These are phyloP conservation scores for Halcyon badia DNA, from an alignment of 2,797 vertebrate genomes.

Conservation along the genomic window DNA sequence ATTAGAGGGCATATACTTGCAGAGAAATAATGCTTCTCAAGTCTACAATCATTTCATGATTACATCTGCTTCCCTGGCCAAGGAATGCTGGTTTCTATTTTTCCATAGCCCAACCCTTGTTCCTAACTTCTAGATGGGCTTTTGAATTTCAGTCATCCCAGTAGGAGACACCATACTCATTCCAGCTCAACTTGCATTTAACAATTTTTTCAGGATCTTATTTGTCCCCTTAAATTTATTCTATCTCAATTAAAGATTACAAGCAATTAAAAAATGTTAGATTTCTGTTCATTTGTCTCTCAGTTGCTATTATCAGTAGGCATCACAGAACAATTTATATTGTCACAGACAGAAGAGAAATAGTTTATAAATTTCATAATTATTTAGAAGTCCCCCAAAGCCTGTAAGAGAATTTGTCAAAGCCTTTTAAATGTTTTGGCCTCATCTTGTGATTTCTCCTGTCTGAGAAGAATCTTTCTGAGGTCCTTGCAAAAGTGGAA, in stretches of 20 bases:
- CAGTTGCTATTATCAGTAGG: background rate
- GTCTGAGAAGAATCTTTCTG: background rate
- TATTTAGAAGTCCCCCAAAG: background rate
- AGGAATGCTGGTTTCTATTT: conserved; percentile 48
- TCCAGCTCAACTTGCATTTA: background rate
- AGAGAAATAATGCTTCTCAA: background rate
- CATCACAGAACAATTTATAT: background rate
- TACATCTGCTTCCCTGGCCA: conserved; percentile 39
- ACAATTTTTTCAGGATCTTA: background rate
- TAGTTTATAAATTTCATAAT: background rate
- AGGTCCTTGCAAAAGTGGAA: background rate
- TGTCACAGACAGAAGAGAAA: background rate
- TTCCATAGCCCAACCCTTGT: conserved; percentile 28
- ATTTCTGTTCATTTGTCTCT: background rate
- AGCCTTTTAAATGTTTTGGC: background rate
- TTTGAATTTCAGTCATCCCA: conserved; percentile 20
- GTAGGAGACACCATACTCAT: background rate
- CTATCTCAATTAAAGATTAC: background rate
- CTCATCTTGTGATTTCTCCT: background rate
- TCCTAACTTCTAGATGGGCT: background rate
- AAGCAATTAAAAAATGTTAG: background rate
- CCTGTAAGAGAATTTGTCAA: background rate
- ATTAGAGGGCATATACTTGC: conserved; percentile 33
- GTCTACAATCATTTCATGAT: background rate
- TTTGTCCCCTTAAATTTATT: conserved; percentile 12